Percentiles rank a stretch among this genome's conserved stretches.
Conservation (phyloP, 2,888 invertebrate species). For the Xanthia icteritia region DNA sequence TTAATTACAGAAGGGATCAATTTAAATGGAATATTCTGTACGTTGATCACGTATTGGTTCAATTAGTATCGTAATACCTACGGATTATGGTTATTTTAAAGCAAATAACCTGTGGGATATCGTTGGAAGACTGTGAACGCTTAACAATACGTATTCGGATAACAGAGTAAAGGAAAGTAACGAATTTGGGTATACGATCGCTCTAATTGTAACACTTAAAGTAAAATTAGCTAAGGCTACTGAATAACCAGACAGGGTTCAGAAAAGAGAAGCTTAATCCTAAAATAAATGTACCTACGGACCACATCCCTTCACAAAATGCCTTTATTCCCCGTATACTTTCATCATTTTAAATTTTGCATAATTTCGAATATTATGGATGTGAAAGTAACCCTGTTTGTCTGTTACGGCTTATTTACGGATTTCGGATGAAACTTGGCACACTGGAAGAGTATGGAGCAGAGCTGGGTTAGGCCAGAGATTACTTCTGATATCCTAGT, state of each 20-base stretch:
- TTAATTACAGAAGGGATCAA: conserved; percentile 43
- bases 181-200: not conserved
- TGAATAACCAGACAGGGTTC: not conserved
- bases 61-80: conserved; percentile 33
- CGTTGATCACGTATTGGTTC: conserved; percentile 31
- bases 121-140: not conserved
- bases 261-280: not conserved
- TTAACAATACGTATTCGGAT: not conserved
- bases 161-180: not conserved
- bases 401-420: no score
- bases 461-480: no score
- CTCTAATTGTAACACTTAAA: not conserved
- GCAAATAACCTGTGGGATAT: conserved; percentile 6
- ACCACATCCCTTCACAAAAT: not conserved
- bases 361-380: no score
- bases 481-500: no score
- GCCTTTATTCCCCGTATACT: no score
- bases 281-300: no score
- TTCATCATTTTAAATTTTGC: no score
- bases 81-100: conserved; percentile 21
- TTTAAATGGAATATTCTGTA: conserved; percentile 43
- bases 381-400: no score
- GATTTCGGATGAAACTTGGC: no score
- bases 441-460: no score
- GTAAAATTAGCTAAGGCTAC: not conserved